Percentiles rank a stretch among this genome's conserved stretches.
Evolutionary conservation across 64 coral and sea anemone species (phyloP).

Genomic region (Exaiptasia diaphana): DNA sequence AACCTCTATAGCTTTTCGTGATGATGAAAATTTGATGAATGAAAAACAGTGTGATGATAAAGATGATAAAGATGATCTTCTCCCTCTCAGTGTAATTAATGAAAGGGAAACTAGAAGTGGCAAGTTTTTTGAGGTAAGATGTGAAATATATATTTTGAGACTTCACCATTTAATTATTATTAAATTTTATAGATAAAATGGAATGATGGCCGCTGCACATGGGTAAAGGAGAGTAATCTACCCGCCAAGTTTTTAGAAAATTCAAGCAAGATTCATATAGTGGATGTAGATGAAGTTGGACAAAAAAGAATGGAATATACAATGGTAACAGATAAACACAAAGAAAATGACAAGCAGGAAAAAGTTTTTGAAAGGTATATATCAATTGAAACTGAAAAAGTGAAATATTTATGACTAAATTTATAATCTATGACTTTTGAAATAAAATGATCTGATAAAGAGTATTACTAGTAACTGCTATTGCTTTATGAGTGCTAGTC

Average conservation of each 20-base stretch:
- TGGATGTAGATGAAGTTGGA: neutral
- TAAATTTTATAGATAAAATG: neutral
- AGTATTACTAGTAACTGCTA: too few species aligned
- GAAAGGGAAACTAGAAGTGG: neutral
- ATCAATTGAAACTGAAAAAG: too few species aligned
- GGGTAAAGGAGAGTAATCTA: neutral
- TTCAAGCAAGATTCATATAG: neutral
- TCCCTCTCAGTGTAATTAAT: neutral
- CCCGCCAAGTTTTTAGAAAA: neutral
- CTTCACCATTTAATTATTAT: neutral
- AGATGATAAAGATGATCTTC: neutral
- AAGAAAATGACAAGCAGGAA: neutral
- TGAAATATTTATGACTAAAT: too few species aligned
- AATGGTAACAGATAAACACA: neutral
- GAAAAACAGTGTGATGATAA: neutral
- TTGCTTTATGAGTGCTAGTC: too few species aligned
- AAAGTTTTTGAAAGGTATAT: too few species aligned
- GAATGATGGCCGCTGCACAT: neutral
- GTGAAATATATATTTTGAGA: neutral
- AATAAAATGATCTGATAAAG: too few species aligned
- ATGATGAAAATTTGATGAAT: neutral
- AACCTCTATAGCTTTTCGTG: neutral
- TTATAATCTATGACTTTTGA: too few species aligned
- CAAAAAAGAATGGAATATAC: neutral
- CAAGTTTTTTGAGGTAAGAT: neutral